phyloP scores from a whole-genome alignment of 2,888 invertebrate genomes.

The Drosophila ustulata region DNA sequence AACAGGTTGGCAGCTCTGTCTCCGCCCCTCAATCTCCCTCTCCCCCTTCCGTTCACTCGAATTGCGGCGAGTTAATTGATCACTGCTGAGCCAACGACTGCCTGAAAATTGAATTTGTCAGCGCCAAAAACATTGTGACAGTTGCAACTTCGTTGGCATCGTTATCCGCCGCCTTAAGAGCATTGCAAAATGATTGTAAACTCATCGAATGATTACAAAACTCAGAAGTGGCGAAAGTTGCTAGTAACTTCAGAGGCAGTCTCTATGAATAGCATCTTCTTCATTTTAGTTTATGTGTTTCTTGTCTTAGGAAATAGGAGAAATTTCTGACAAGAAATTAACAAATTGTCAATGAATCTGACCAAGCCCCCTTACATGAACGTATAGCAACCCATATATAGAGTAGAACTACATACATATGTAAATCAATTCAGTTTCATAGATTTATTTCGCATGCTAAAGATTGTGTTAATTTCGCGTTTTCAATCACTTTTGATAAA shows the following conservation, averaged over 20 bases:
- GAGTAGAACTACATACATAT: not conserved
- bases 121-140: slow-evolving; percentile 6
- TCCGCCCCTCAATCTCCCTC: not conserved
- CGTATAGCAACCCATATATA: not conserved
- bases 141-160: not conserved
- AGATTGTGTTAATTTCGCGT: slow-evolving; percentile 43
- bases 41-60: not conserved
- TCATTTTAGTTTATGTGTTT: not conserved
- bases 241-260: not conserved
- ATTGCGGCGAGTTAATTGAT: slow-evolving; percentile 64
- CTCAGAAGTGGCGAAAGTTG: not conserved
- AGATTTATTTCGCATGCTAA: slow-evolving; percentile 58
- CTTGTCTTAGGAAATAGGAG: too few species aligned
- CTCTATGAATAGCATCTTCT: not conserved
- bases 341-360: too few species aligned
- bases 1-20: slow-evolving; percentile 58
- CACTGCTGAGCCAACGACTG: slow-evolving; percentile 13
- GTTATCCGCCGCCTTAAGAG: not conserved
- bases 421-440: slow-evolving; percentile 46
- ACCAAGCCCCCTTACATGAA: not conserved
- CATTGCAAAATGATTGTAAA: not conserved
- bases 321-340: too few species aligned
- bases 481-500: slow-evolving; percentile 33
- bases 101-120: slow-evolving; percentile 49
- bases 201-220: not conserved